These are phyloP conservation scores for Falco punctatus DNA, from an alignment of 2,113 vertebrate species.

Conservation along the genomic window DNA sequence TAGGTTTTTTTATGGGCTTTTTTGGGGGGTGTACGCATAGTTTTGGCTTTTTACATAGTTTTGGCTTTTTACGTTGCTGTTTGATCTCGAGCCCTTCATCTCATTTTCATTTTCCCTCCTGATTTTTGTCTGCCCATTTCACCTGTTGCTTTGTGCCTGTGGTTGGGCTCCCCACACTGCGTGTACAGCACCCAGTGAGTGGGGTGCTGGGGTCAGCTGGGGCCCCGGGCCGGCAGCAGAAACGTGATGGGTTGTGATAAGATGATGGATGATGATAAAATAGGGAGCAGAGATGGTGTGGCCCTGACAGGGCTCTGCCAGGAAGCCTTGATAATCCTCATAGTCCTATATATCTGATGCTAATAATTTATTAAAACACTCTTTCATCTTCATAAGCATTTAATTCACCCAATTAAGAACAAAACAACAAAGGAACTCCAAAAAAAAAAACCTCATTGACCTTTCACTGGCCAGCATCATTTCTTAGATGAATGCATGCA, in stretches of 20 bases:
- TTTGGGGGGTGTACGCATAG: too few relatives aligned
- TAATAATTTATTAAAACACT: not conserved
- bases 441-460: not conserved
- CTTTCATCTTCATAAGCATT: not conserved
- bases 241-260: rapidly evolving
- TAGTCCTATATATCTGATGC: not conserved
- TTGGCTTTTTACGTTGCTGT: not conserved
- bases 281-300: not conserved
- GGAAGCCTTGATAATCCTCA: not conserved
- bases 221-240: not conserved
- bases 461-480: too few relatives aligned
- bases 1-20: too few relatives aligned
- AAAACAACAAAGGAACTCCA: not conserved
- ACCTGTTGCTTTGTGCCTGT: rapidly evolving
- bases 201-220: not conserved
- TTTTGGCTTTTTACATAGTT: too few relatives aligned
- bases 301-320: not conserved
- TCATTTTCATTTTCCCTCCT: not conserved
- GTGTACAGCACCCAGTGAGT: not conserved
- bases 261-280: not conserved
- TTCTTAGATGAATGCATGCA: not conserved
- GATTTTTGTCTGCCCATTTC: not conserved
- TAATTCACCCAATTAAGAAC: not conserved
- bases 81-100: not conserved
- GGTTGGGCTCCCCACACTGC: not conserved